Conservation (phyloP, 2,888 invertebrate species). For the Drosophila quinaria region DNA sequence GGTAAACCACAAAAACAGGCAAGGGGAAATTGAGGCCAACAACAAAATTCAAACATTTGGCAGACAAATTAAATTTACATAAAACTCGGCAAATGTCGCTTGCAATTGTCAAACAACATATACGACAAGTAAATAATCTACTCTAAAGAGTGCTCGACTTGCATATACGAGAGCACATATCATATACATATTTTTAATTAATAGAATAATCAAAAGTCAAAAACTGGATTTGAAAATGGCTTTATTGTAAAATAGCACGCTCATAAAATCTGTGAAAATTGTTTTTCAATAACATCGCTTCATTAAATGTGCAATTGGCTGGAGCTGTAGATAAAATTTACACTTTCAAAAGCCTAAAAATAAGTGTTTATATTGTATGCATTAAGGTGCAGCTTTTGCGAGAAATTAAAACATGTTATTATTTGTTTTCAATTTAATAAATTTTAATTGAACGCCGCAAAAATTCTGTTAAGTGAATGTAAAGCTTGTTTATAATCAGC, state of each 20-base stretch:
- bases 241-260: not conserved
- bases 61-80: constrained; percentile 72
- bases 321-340: not conserved
- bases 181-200: not conserved
- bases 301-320: not conserved
- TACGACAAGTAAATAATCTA: constrained; percentile 25
- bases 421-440: constrained; percentile 72
- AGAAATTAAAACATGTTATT: constrained; percentile 57
- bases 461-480: not conserved
- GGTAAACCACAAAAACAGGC: constrained; percentile 69
- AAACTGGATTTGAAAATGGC: not conserved
- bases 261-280: not conserved
- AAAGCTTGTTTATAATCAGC: not conserved
- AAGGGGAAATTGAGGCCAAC: not conserved
- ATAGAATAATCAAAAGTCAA: not conserved
- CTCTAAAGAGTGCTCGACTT: not conserved
- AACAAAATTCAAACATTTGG: constrained; percentile 37
- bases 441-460: constrained; percentile 56
- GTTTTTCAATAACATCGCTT: not conserved
- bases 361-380: not conserved
- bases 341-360: not conserved
- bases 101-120: not conserved
- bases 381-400: constrained; percentile 16
- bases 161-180: not conserved
- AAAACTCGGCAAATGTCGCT: constrained; percentile 24